Evolutionary conservation across 2,113 vertebrate species (phyloP), one percentile per base, ranked within the genome.

Genomic region (Stigmatopora argus): DNA sequence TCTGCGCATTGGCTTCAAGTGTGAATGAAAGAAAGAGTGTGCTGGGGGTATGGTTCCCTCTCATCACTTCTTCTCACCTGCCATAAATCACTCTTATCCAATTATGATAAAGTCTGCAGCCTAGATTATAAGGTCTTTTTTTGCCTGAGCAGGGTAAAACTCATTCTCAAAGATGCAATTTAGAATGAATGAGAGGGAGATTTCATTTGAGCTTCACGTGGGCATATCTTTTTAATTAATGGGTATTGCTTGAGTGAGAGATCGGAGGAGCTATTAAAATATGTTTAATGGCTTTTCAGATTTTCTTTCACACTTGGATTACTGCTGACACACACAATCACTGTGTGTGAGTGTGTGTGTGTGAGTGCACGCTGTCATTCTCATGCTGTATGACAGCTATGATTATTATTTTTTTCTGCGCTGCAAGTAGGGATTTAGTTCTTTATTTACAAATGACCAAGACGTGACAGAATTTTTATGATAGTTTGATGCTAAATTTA

Each of bases 81-180:
- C 62, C 63, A 83, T 88, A 81, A 88, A 87, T 87, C 77, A 82
- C 83, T 73, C 71, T 85, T 79, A 83, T 84, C 77, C 80, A 88
- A 82, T 89, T 88, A 87, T 83, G 67, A 83, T 85, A 61, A 78
- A 84, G 79, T 88, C 76, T 70, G 73, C 57, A 66, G 71, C 68
- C 56, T 51, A 85, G 84, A 88, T 88, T 80, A 83, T 15, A 17
- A 77, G 66, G 7, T 61, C 44, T 61, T 51, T 26, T 64, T 53
- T 79, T 83, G 65, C 21, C 64, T 56, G 58, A 64, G 70, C 58
- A 68, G 62, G 64, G 45, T 70, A 26, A 59, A 65, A 72, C 81
- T 82, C 73, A 77, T 77, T 83, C 63, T 72, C 52, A 61, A 52
- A 74, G 71, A 80, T 74, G 23, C 72, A 59, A 73, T 61, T 26